Conservation (phyloP, 2,113 vertebrate species). For the Ahaetulla prasina region DNA sequence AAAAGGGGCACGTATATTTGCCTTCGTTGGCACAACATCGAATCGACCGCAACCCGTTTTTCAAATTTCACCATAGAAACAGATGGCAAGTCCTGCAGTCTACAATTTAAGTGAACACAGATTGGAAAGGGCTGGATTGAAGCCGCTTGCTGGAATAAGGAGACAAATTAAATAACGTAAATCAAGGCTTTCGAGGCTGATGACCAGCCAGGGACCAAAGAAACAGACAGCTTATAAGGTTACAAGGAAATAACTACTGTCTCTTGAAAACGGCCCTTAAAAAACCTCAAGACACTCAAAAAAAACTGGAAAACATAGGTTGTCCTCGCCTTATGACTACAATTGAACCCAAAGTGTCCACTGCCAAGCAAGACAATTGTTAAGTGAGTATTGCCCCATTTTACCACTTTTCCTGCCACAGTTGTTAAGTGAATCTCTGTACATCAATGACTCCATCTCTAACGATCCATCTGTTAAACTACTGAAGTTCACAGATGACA, state of each 20-base stretch:
- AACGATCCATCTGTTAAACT: no score
- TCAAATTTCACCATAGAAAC: not conserved
- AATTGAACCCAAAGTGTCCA: not conserved
- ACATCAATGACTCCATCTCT: no score
- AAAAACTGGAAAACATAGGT: not conserved
- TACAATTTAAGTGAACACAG: not conserved
- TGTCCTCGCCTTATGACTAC: not conserved
- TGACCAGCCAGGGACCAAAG: not conserved
- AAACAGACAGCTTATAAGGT: not conserved
- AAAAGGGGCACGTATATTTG: no score
- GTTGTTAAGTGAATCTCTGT: no score
- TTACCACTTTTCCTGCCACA: no score
- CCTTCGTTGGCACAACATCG: no score
- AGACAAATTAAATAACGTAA: not conserved
- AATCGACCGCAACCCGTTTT: not conserved
- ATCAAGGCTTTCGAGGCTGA: not conserved
- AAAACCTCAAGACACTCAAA: not conserved
- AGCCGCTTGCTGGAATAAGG: not conserved
- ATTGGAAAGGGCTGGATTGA: not conserved
- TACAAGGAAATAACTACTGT: not conserved
- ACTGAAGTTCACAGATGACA: no score
- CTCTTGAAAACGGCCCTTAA: not conserved
- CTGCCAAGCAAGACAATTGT: no score
- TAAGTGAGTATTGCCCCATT: no score
- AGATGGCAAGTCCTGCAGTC: not conserved